Base-by-base conservation (phyloP, 2,113 vertebrate genomes). In the Myocastor coypus region DNA sequence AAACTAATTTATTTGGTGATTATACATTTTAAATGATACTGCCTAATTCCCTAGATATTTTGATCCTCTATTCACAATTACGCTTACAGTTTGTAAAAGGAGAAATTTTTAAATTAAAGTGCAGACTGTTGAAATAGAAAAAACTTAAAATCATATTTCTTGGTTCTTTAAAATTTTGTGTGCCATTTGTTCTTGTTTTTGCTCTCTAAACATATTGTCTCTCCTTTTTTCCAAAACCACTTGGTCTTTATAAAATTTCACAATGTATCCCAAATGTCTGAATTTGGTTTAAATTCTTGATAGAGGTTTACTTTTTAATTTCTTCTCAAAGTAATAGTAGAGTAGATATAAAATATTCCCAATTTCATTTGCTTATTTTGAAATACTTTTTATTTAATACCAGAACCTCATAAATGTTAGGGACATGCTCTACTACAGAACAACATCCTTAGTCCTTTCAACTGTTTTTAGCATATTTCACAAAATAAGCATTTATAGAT, bases 81-180 rank as follows among this genome's bases (percentile, higher is more conserved):
- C n/a, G 83, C n/a, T n/a, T n/a, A n/a, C n/a, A 87, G 19, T 87
- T 81, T 78, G 20, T 94, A 94, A 95, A 94, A 80, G 26, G 59
- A 26, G 85, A 75, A 83, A 78, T 52, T 87, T 83, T 50, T n/a
- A 64, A 92, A 61, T 77, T 89, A 17, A 78, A 46, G 4, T 46
- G 0, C 52, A 85, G 24, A 42, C 40, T 57, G 8, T 83, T 69
- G 86, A 87, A 87, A 83, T 26, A 83, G 64, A 83, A 94, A 63
- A 83, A 92, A 95, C 26, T 75, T n/a, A 69, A 59, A 19, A n/a
- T 68, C 34, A 5, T 81, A 4, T 85, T 81, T 87, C 61, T 96
- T 50, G 10, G 24, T 77, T 9, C 32, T 93, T 63, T 93, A 85
- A 90, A 85, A 73, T 85, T 87, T 0, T 50, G 12, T 57, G 30